These are phyloP conservation scores for Ephestia elutella DNA, from an alignment of 1,140 invertebrate species.

Conservation along the genomic window DNA sequence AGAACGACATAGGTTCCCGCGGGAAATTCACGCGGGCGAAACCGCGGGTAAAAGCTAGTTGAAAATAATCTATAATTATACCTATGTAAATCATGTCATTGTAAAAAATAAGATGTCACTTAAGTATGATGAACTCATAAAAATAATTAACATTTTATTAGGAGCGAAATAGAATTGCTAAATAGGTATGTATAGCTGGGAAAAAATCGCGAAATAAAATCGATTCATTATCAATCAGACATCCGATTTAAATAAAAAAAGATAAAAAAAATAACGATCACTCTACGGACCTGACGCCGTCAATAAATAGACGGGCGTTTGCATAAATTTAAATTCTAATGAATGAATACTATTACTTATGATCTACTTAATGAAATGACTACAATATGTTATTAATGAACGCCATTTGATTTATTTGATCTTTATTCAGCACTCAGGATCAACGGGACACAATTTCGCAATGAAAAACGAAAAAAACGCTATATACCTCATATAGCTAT, in stretches of 20 bases:
- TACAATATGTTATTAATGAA: conserved; percentile 14
- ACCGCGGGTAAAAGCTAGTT: no score
- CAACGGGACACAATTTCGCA: neutral
- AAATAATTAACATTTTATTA: no score
- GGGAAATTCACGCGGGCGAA: no score
- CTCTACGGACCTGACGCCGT: conserved; percentile 20
- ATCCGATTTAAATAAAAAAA: conserved; percentile 21
- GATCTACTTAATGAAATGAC: conserved; percentile 24
- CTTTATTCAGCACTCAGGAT: neutral
- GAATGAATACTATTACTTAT: conserved; percentile 25
- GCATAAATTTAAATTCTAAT: conserved; percentile 36
- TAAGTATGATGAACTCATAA: no score
- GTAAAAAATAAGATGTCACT: no score
- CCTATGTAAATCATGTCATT: no score
- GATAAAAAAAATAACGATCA: conserved; percentile 27
- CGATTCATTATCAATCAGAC: conserved; percentile 27
- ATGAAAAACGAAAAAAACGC: no score
- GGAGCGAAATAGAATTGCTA: no score
- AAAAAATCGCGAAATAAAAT: conserved; percentile 17
- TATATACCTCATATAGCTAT: no score
- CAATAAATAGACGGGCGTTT: conserved; percentile 28
- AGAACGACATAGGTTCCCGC: no score
- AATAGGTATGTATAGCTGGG: no score
- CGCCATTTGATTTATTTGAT: neutral
- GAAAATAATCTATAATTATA: no score